Percentiles rank a stretch among this genome's conserved stretches.
Evolutionary conservation across 2,113 vertebrate species (phyloP).

Genomic region (Pteruthius melanotis): DNA sequence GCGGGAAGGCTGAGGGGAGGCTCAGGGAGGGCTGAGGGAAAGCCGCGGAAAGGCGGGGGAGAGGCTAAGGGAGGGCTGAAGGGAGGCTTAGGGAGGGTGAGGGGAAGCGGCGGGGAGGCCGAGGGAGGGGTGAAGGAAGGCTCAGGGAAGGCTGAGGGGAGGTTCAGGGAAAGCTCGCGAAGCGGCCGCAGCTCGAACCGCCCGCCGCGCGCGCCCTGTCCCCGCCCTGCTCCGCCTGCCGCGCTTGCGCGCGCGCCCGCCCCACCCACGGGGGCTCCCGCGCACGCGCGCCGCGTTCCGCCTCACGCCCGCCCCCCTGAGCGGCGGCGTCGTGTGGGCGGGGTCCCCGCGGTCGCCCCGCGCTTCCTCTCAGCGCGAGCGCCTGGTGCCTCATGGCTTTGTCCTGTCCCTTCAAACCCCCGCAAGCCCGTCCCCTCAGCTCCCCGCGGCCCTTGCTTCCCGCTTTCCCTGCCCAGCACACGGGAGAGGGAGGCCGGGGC

Average conservation of each 20-base stretch:
- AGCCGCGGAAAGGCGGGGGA: not conserved
- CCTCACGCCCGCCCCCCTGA: not conserved
- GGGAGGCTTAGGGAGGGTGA: too few species aligned
- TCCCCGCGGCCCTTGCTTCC: rapidly evolving
- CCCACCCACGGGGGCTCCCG: not conserved
- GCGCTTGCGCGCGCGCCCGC: not conserved
- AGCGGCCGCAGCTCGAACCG: not conserved
- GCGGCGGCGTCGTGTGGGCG: not conserved
- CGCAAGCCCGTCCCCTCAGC: rapidly evolving
- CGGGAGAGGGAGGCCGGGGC: rapidly evolving
- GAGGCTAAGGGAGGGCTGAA: too few species aligned
- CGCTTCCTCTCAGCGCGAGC: not conserved
- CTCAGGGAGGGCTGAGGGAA: not conserved
- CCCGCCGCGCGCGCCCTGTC: too few species aligned
- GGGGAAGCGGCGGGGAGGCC: not conserved
- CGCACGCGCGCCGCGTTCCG: not conserved
- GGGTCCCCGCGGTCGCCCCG: rapidly evolving
- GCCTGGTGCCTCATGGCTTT: too few species aligned
- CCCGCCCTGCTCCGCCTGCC: not conserved
- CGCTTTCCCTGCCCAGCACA: rapidly evolving
- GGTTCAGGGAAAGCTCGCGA: not conserved
- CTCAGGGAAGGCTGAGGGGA: not conserved
- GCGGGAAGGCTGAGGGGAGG: not conserved
- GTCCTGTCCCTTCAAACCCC: too few species aligned
- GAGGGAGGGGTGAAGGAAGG: too few species aligned